Evolutionary conservation across 2,797 vertebrate genomes (phyloP), one percentile per base, ranked within the genome.

Genomic region (Trematomus bernacchii): DNA sequence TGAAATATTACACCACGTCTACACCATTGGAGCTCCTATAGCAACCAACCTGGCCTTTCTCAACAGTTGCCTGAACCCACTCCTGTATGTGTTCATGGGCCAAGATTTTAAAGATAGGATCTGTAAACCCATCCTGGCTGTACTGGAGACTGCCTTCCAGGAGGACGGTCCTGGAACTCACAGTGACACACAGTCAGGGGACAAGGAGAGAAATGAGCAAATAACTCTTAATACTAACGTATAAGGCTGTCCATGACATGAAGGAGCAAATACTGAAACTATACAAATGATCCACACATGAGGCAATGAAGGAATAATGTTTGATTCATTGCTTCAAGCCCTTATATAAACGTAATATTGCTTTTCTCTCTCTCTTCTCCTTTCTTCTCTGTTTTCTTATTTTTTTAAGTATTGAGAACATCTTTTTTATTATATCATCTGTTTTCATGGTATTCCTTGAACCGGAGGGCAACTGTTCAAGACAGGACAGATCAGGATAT

Each of bases 1-100:
- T 69, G 53, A 76, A 23, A 90, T 50, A 33, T 73, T 96, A n/a
- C 53, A 91, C 16, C 76, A 91, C 47, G 78, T 93, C 60, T 85
- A 68, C n/a, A 85, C 73, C 4, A 89, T 95, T 6, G 95, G 95
- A 10, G 43, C 93, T 30, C 95, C 95, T 0, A 90, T 96, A 23
- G 84, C 94, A 59, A 92, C 91, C 43, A 93, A 94, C 57, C 77
- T 97, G 83, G 93, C 95, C n/a, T 95, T 93, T 68, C 91, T 96
- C 51, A 96, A 96, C 88, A 96, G 95, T 76, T 96, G 95, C 68
- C 82, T 96, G 54, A 96, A 96, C 73, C 96, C 96, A 3, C 79
- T 96, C 74, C 83, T 96, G 16, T 96, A 96, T 44, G 95, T 96
- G 42, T 96, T 96, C 71, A 95, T 96, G 91, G 95, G 95, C 5